These are phyloP conservation scores for Allophyes oxyacanthae DNA, from an alignment of 2,888 invertebrate species.

Conservation along the genomic window DNA sequence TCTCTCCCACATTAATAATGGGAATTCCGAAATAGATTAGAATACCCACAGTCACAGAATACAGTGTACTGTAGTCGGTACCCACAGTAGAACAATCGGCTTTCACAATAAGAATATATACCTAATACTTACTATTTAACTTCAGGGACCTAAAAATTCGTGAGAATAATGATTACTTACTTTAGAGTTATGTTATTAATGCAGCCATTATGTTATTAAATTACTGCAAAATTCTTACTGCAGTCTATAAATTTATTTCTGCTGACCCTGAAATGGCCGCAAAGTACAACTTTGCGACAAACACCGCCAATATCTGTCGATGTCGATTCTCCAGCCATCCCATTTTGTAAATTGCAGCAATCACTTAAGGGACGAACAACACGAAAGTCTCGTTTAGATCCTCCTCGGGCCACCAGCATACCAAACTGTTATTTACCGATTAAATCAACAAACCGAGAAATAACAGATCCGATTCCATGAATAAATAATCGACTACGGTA, in stretches of 20 bases:
- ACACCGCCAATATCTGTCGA: slow-evolving; percentile 48
- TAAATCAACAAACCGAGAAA: slow-evolving; percentile 49
- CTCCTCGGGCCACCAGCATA: slow-evolving; percentile 39
- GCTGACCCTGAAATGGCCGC: slow-evolving; percentile 33
- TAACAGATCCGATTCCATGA: slow-evolving; percentile 49
- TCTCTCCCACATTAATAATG: too few relatives aligned
- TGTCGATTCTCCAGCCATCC: slow-evolving; percentile 47
- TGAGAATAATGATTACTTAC: too few relatives aligned
- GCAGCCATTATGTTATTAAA: too few relatives aligned
- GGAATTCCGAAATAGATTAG: too few relatives aligned
- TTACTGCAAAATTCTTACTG: too few relatives aligned
- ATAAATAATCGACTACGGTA: slow-evolving; percentile 58
- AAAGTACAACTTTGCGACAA: slow-evolving; percentile 37
- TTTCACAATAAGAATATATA: too few relatives aligned
- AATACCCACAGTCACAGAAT: too few relatives aligned
- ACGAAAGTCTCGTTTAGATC: slow-evolving; percentile 22
- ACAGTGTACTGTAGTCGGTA: too few relatives aligned
- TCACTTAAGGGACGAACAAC: slow-evolving; percentile 39
- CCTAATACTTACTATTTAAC: too few relatives aligned
- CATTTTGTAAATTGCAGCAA: slow-evolving; percentile 51
- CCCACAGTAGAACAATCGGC: too few relatives aligned
- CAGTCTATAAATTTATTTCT: slow-evolving; percentile 2
- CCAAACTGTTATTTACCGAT: slow-evolving; percentile 49
- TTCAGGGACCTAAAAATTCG: too few relatives aligned
- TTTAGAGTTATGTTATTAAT: too few relatives aligned